Evolutionary conservation across 2,797 vertebrate species (phyloP).

Genomic region (Thamnophis elegans): DNA sequence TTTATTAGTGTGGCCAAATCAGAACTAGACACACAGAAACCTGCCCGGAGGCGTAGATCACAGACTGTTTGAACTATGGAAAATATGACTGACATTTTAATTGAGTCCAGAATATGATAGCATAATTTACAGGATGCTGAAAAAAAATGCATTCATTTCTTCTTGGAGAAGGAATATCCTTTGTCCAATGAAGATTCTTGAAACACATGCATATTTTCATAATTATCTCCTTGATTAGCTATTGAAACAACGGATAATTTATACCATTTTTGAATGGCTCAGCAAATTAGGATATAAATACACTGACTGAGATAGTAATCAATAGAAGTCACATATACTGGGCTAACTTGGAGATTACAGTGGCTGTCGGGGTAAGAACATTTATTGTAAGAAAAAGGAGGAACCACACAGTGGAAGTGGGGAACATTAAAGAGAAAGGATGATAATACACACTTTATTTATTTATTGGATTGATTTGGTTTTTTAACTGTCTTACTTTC

Average conservation of each 20-base stretch:
- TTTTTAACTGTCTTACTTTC: neutral
- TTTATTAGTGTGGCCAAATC: constrained; percentile 56
- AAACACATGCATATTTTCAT: neutral
- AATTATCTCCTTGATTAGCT: neutral
- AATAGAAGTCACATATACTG: neutral
- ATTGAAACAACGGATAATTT: neutral
- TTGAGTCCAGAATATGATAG: constrained; percentile 56
- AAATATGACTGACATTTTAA: constrained; percentile 63
- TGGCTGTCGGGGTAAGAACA: neutral
- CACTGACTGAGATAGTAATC: neutral
- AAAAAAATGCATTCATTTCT: constrained; percentile 29
- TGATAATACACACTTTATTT: neutral
- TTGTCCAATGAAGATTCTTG: neutral
- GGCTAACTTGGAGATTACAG: neutral
- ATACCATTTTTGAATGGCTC: neutral
- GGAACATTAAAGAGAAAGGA: neutral
- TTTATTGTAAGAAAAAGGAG: neutral
- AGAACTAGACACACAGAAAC: constrained; percentile 47
- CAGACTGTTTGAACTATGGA: constrained; percentile 58
- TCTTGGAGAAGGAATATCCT: neutral
- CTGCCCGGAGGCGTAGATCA: constrained; percentile 48
- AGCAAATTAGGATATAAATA: neutral
- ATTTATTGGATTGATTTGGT: neutral
- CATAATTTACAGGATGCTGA: constrained; percentile 41
- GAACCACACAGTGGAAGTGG: neutral